phyloP scores from a whole-genome alignment of 2,113 vertebrate species.

The Podilymbus podiceps region DNA sequence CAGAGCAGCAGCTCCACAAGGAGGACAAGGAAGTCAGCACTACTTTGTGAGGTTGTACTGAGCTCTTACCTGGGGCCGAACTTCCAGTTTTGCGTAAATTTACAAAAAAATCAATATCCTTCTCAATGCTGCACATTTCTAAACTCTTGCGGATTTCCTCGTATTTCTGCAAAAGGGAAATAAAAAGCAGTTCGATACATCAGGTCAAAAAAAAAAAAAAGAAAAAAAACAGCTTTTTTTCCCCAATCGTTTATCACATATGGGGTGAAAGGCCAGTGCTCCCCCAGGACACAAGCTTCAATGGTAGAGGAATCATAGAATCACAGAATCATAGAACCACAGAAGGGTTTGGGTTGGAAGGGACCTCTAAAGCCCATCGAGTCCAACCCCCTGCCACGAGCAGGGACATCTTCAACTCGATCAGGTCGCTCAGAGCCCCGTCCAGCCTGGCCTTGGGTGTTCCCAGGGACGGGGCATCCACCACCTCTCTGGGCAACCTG shows the following conservation, averaged over 20 bases:
- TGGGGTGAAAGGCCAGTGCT: background rate
- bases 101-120: constrained; percentile 90
- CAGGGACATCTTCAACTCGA: background rate
- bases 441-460: background rate
- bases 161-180: constrained; percentile 77
- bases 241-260: fast-evolving
- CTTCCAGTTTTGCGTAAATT: constrained; percentile 85
- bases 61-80: constrained; percentile 82
- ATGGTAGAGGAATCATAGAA: background rate
- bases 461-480: background rate
- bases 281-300: background rate
- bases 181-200: background rate
- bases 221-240: too few relatives aligned
- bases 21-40: background rate
- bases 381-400: fast-evolving
- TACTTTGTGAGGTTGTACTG: background rate
- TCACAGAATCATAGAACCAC: too few relatives aligned
- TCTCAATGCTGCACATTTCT: constrained; percentile 88
- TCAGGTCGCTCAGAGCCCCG: fast-evolving
- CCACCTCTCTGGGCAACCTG: background rate
- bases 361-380: background rate
- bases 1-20: background rate
- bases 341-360: background rate
- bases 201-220: background rate
- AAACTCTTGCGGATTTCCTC: constrained; percentile 92